Evolutionary conservation across 2,113 vertebrate species (phyloP), one percentile per base, ranked within the genome.

Genomic region (Podilymbus podiceps): DNA sequence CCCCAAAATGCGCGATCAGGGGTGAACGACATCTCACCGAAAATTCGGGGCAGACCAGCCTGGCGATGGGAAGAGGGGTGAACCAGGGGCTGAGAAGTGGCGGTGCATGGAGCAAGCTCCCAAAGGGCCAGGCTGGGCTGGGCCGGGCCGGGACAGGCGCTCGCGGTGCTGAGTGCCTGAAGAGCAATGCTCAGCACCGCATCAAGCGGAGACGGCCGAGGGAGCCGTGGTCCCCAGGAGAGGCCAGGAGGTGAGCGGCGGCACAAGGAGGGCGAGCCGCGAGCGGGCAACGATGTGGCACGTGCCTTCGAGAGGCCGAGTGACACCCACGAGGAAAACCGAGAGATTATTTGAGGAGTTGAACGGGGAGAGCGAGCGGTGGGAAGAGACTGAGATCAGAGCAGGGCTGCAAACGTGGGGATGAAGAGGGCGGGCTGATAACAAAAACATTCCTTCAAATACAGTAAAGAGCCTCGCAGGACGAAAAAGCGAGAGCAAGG

Each of bases 21-120:
- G 11, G 15, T 11, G 55, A 64, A 55, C 0, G 21, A 24, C 2
- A 16, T 44, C 30, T 68, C 16, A 6, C 17, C 33, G 33, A 44
- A 78, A 64, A 30, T 10, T 46, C n/a, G n/a, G 46, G 58, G 53
- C n/a, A 62, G 78, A 42, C 7, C 7, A 23, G 63, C 16, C 18
- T 0, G 0, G 17, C 0, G 0, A 27, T 7, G 62, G 56, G 66
- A 85, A 63, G 25, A 47, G 19, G 42, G n/a, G 15, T 18, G 52
- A 78, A 38, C 1, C 1, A 9, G 11, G 14, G 28, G 27, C 33
- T 55, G 49, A 24, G 69, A 63, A 42, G 31, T 1, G 23, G 21
- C 0, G 0, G 66, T 2, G 4, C 49, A 27, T 0, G 5, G 38
- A 68, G 42, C 38, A 38, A 55, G 25, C 12, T 56, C 52, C 44